Base-by-base conservation (phyloP, 2,888 invertebrate species). In the Campaea margaritaria region DNA sequence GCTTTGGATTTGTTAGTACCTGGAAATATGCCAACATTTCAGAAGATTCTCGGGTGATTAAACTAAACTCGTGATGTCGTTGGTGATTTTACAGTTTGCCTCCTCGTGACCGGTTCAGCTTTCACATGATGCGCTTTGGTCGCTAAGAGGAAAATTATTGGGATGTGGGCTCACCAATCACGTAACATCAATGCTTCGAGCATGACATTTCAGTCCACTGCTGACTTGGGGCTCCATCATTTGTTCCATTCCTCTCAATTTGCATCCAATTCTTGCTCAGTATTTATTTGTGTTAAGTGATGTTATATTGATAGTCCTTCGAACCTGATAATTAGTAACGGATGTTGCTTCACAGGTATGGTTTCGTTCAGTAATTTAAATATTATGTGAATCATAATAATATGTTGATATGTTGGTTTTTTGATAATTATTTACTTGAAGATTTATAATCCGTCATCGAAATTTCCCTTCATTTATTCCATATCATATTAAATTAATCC, bases 11-110 rank as follows among this genome's bases (percentile, higher is more conserved):
- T 67, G 56, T 49, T 71, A 65, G 67, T 62, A 49, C 46, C 69
- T 87, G 88, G 87, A 81, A 65, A 65, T 55, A 31, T 71, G 87
- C 87, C 87, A 89, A 74, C 68, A 64, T 42, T 62, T 62, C 60
- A 53, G 53, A 68, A 65, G 69, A 67, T 69, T 66, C 79, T 83
- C 84, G 83, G 78, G 76, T 86, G 86, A 85, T 81, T 66, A 64
- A 56, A 73, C 68, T 66, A 64, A 56, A 73, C 68, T 86, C 84
- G 85, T 86, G 87, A 78, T 78, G 50, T 47, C 10, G 43, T 46
- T 62, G 62, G 57, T 43, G 10, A 43, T 60, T 48, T 14, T 46
- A n/a, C n/a, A n/a, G n/a, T n/a, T 38, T 36, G 41, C 50, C 15
- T 11, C 41, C 68, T 59, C 54, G 66, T 66, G 66, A 66, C 55